These are phyloP conservation scores for Temnothorax unifasciatus DNA, from an alignment of 2,888 invertebrate genomes.

Conservation along the genomic window DNA sequence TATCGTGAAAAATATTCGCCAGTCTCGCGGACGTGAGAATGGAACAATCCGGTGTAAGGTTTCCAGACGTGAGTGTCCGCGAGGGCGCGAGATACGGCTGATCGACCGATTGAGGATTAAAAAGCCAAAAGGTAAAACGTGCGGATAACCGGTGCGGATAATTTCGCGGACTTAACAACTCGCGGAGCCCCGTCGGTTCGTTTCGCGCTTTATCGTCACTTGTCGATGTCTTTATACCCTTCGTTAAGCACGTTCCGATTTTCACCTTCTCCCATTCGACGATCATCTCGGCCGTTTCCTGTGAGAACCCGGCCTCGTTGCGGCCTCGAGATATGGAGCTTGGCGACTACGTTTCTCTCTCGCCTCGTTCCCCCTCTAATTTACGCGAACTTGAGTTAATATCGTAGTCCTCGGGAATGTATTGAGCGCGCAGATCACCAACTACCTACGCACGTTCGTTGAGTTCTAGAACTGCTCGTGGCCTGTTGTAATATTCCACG, in stretches of 20 bases:
- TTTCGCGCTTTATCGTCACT: slow-evolving; percentile 47
- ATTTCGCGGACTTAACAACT: slow-evolving; percentile 39
- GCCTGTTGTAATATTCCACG: not conserved
- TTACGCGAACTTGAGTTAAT: slow-evolving; percentile 50
- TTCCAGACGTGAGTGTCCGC: slow-evolving; percentile 51
- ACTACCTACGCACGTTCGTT: slow-evolving; percentile 47
- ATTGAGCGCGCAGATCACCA: slow-evolving; percentile 36
- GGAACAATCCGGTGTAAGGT: slow-evolving; percentile 65
- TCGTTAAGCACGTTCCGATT: slow-evolving; percentile 46
- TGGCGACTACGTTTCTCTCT: slow-evolving; percentile 23
- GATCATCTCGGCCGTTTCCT: slow-evolving; percentile 36
- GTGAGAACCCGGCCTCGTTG: slow-evolving; percentile 1
- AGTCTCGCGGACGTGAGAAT: slow-evolving; percentile 27
- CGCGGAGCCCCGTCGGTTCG: slow-evolving; percentile 30
- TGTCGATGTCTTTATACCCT: slow-evolving; percentile 49
- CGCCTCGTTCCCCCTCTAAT: slow-evolving; percentile 40
- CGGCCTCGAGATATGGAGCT: not conserved
- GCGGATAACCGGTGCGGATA: slow-evolving; percentile 33
- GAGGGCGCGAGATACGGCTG: slow-evolving; percentile 24
- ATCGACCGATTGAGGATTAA: slow-evolving; percentile 43
- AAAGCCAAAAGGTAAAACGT: slow-evolving; percentile 2
- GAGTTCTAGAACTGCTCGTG: slow-evolving; percentile 10
- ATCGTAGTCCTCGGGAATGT: slow-evolving; percentile 41
- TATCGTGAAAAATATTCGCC: slow-evolving; percentile 68
- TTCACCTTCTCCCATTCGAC: slow-evolving; percentile 27